Percentiles rank a stretch among this genome's conserved stretches.
Conservation (phyloP, 2,113 vertebrate genomes). For the Bujurquina vittata region DNA sequence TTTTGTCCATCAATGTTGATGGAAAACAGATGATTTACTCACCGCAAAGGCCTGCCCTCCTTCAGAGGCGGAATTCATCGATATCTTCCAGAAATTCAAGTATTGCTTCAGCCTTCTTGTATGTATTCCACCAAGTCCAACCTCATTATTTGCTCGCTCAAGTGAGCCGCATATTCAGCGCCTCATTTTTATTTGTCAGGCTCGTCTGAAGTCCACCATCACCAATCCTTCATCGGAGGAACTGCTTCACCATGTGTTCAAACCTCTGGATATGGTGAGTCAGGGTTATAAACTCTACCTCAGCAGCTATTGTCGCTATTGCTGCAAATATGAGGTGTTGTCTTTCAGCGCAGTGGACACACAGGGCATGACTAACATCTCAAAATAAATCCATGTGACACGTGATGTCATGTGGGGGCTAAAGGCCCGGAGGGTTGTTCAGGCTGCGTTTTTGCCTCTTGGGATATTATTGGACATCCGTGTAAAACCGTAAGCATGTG, state of each 20-base stretch:
- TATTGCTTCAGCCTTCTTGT: slow-evolving; percentile 91
- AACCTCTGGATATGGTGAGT: slow-evolving; percentile 88
- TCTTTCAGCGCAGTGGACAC: neutral
- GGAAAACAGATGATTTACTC: slow-evolving; percentile 83
- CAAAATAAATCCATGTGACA: slow-evolving; percentile 4
- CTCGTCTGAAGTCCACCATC: slow-evolving; percentile 83
- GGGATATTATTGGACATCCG: neutral
- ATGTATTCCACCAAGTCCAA: slow-evolving; percentile 51
- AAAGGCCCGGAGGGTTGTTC: neutral
- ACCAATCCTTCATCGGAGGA: slow-evolving; percentile 85
- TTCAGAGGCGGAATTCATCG: slow-evolving; percentile 82
- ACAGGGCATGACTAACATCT: neutral
- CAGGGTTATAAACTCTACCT: neutral
- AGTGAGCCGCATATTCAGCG: neutral
- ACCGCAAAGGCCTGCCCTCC: slow-evolving; percentile 82
- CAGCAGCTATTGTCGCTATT: slow-evolving; percentile 26
- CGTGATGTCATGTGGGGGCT: neutral
- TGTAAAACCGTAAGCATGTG: slow-evolving; percentile 20
- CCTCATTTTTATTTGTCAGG: slow-evolving; percentile 71
- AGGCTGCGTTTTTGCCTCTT: neutral
- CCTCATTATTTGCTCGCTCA: neutral
- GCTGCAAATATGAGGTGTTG: neutral
- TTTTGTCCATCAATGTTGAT: neutral
- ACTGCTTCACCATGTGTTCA: slow-evolving; percentile 87
- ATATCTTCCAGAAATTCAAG: slow-evolving; percentile 89